Conservation (phyloP, 1,140 invertebrate genomes). For the Bombus waltoni region DNA sequence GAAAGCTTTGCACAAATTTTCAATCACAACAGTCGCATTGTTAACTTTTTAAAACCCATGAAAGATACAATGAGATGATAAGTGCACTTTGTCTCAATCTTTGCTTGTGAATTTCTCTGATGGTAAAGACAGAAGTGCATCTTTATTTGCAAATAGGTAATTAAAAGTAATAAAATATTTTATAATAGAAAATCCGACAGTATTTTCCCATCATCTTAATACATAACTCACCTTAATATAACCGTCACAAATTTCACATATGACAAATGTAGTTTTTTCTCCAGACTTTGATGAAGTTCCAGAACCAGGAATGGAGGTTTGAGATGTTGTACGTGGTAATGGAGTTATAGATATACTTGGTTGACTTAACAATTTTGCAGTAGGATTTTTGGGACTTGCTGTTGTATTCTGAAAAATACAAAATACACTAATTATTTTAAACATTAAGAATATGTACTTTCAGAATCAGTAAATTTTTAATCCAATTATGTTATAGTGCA, state of each 20-base stretch:
- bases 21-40: not conserved
- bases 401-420: slow-evolving; percentile 82
- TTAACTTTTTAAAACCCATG: not conserved
- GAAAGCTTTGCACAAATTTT: not conserved
- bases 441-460: not conserved
- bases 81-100: not conserved
- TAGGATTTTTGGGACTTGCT: slow-evolving; percentile 80
- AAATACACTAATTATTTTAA: slow-evolving; percentile 35
- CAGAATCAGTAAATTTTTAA: slow-evolving; percentile 12
- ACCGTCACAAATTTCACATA: slow-evolving; percentile 97
- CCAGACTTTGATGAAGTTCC: slow-evolving; percentile 82
- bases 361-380: slow-evolving; percentile 86
- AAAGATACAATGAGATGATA: not conserved
- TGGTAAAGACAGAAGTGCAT: not conserved
- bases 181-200: not conserved
- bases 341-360: slow-evolving; percentile 96
- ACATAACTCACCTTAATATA: slow-evolving; percentile 89
- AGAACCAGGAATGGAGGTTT: slow-evolving; percentile 78
- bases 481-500: not conserved
- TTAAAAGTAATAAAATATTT: not conserved
- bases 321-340: slow-evolving; percentile 87
- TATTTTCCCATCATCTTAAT: not conserved
- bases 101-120: not conserved
- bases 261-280: slow-evolving; percentile 92
- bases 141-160: not conserved